A percentile compares a stretch with the other conserved stretches of the same genome.
Conservation (phyloP, 2,113 vertebrate genomes). For the Malaclemys terrapin region DNA sequence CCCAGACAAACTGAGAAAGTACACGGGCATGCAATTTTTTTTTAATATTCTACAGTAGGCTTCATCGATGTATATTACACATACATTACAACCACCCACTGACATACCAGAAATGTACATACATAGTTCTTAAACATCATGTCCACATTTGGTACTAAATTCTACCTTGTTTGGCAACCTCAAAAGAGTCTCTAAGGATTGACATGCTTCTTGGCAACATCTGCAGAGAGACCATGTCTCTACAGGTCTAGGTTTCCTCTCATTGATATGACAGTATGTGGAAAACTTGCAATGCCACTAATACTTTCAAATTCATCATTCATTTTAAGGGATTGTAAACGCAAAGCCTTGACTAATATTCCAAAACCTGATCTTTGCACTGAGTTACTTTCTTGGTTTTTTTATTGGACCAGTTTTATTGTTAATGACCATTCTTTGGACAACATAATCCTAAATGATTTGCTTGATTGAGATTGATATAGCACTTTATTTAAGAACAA, state of each 20-base stretch:
- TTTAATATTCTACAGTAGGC: background rate
- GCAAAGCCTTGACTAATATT: background rate
- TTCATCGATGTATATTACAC: rapidly evolving
- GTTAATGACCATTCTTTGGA: background rate
- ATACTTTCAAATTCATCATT: constrained; percentile 31
- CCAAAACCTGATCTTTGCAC: background rate
- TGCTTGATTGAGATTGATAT: background rate
- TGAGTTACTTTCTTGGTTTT: background rate
- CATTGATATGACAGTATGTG: background rate
- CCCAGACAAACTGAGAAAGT: background rate
- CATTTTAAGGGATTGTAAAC: background rate
- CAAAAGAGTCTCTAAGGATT: background rate
- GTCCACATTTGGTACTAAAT: background rate
- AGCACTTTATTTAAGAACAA: background rate
- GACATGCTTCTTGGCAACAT: background rate
- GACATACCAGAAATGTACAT: background rate
- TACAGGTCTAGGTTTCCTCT: background rate
- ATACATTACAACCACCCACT: background rate
- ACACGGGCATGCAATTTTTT: background rate
- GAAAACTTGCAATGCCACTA: background rate
- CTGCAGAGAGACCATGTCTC: background rate
- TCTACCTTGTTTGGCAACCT: background rate
- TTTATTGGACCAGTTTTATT: constrained; percentile 16
- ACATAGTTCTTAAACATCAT: background rate
- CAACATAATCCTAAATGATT: constrained; percentile 13